Evolutionary conservation across 1,140 invertebrate species (phyloP).

Genomic region (Manduca sexta): DNA sequence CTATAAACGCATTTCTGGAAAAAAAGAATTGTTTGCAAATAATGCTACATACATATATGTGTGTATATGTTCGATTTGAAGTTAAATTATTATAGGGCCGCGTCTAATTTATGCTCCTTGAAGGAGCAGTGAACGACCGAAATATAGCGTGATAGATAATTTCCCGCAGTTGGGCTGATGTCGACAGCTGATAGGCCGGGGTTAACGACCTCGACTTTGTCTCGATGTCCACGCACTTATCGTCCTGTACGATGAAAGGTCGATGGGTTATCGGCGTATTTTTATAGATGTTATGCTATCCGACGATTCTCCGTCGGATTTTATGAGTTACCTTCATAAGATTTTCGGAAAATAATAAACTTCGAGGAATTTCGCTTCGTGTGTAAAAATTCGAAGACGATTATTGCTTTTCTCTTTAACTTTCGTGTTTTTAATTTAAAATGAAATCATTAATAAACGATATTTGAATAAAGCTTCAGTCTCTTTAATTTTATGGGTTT

Average conservation of each 20-base stretch:
- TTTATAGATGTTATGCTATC: constrained; percentile 39
- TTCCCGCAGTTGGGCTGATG: constrained; percentile 51
- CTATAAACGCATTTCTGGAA: background rate
- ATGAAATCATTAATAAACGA: too few species aligned
- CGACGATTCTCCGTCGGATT: background rate
- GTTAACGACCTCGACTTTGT: constrained; percentile 64
- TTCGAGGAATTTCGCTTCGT: too few species aligned
- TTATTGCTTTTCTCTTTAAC: too few species aligned
- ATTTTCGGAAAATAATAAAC: too few species aligned
- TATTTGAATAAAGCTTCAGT: too few species aligned
- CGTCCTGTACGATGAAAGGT: constrained; percentile 39
- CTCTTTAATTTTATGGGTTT: too few species aligned
- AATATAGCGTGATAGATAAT: constrained; percentile 64
- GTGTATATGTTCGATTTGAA: background rate
- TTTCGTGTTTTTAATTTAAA: too few species aligned
- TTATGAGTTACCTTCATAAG: background rate
- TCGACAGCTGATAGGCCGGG: constrained; percentile 66
- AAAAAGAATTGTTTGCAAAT: background rate
- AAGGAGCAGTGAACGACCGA: constrained; percentile 49
- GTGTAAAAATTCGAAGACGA: too few species aligned
- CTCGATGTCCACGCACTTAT: constrained; percentile 56
- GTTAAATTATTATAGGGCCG: background rate
- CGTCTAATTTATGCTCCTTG: constrained; percentile 4
- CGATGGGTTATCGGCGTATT: constrained; percentile 54
- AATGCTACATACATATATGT: background rate